Evolutionary conservation across 53 echinoderm and acorn worm species (phyloP).

Genomic region (Actinopyga echinites): DNA sequence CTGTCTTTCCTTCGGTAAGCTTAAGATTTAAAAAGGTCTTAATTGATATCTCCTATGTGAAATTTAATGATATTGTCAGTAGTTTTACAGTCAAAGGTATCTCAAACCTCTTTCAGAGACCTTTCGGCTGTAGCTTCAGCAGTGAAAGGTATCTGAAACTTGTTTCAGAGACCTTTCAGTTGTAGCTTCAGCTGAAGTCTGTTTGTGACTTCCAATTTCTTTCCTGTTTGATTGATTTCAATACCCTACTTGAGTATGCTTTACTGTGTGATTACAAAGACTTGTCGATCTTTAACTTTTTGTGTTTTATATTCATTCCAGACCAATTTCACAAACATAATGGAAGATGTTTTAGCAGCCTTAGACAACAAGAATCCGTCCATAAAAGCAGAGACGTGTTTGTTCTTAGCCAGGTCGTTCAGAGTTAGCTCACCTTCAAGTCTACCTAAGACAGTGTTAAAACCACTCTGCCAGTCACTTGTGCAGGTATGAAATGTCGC

Average conservation of each 20-base stretch:
- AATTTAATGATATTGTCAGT: too few species aligned
- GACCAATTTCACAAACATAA: constrained; percentile 76
- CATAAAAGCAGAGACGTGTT: constrained; percentile 77
- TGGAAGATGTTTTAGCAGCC: constrained; percentile 81
- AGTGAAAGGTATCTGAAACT: too few species aligned
- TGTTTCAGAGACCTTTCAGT: too few species aligned
- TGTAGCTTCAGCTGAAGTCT: too few species aligned
- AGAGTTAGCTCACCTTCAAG: constrained; percentile 62
- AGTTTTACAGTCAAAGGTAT: too few species aligned
- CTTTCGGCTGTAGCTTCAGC: too few species aligned
- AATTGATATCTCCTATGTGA: too few species aligned
- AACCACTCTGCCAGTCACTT: constrained; percentile 72
- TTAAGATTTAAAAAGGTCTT: too few species aligned
- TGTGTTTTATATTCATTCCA: constrained; percentile 9
- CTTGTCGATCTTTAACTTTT: background rate
- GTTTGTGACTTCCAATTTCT: background rate
- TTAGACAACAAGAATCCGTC: constrained; percentile 88
- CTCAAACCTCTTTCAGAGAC: too few species aligned
- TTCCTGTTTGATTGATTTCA: background rate
- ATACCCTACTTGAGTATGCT: too few species aligned
- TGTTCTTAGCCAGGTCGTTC: constrained; percentile 75
- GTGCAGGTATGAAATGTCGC: constrained; percentile 60
- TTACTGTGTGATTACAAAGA: background rate
- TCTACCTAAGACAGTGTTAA: constrained; percentile 77
- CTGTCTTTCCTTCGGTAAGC: constrained; percentile 88